Base-by-base conservation (phyloP, 2,113 vertebrate species). In the Erythrocercus mccallii region DNA sequence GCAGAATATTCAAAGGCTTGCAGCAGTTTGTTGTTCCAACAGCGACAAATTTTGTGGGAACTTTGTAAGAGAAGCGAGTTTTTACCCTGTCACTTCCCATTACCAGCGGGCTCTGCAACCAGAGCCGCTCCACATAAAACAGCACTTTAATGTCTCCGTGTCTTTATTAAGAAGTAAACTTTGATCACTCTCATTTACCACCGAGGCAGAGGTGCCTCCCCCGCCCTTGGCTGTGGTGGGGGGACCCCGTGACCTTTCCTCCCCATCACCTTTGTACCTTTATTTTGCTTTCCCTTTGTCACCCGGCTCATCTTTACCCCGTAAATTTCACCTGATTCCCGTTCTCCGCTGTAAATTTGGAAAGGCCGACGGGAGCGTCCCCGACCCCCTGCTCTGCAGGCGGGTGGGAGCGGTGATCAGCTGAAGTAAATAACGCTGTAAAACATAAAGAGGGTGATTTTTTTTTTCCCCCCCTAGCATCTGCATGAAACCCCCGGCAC, bases 391-490 rank as follows among this genome's bases (percentile, higher is more conserved):
- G 37, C 47, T 68, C 86, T 28, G 47, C 94, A n/a, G 95, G 69
- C 69, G 16, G 93, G 88, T 87, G 87, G 81, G 74, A n/a, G 65
- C 82, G 57, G 94, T 5, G 83, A 97, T 97, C 91, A 79, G 92
- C 81, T 89, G 87, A 51, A 45, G 96, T 96, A 96, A 98, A 97
- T 97, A 97, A 97, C 56, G 22, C 81, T 48, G 80, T 97, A 93
- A 97, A 97, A 96, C 85, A 98, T 95, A 81, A 96, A 94, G 96
- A 94, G 82, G 14, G 25, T 97, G 96, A 98, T 98, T 97, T 97
- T 96, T n/a, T n/a, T n/a, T n/a, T n/a, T n/a, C n/a, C n/a, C n/a
- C 12, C 96, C 95, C 97, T 98, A 97, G 98, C 98, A 98, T 96
- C 93, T 83, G 96, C 97, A 97, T 96, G 73, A 96, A 97, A 96